Percentiles rank a stretch among this genome's conserved stretches.
Conservation (phyloP, 2,113 vertebrate genomes). For the Leuciscus idus region DNA sequence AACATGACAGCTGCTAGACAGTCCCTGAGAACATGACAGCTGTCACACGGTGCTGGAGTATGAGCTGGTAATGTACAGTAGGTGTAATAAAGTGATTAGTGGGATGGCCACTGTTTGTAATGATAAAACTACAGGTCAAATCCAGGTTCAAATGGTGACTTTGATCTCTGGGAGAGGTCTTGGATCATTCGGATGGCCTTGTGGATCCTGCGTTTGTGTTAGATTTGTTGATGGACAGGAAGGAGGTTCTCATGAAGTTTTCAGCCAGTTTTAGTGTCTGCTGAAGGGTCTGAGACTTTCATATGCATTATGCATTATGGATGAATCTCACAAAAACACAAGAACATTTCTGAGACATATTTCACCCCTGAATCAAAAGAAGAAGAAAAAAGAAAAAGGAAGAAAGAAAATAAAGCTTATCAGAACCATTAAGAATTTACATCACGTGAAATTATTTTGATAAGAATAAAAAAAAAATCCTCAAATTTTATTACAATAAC, state of each 20-base stretch:
- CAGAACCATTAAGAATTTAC: too few relatives aligned
- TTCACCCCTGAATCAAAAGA: too few relatives aligned
- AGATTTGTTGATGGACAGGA: not conserved
- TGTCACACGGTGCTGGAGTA: not conserved
- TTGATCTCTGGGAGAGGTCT: not conserved
- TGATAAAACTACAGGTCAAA: not conserved
- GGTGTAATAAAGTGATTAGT: slow-evolving; percentile 13
- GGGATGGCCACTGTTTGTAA: not conserved
- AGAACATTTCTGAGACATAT: not conserved
- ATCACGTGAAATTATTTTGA: too few relatives aligned
- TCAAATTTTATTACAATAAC: too few relatives aligned
- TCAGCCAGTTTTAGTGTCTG: not conserved
- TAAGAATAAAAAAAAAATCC: too few relatives aligned
- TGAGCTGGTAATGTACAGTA: not conserved
- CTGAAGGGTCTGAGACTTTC: not conserved
- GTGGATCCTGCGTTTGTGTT: not conserved
- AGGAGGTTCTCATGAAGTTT: not conserved
- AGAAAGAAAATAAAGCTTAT: too few relatives aligned
- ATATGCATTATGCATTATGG: not conserved
- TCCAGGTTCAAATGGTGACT: not conserved
- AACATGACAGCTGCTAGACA: slow-evolving; percentile 33
- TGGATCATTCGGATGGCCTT: not conserved
- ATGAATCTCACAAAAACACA: not conserved
- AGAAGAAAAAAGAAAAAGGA: too few relatives aligned
- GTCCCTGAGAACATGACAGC: slow-evolving; percentile 1